These are phyloP conservation scores for Hirundo rustica DNA, from an alignment of 2,797 vertebrate genomes.

Conservation along the genomic window DNA sequence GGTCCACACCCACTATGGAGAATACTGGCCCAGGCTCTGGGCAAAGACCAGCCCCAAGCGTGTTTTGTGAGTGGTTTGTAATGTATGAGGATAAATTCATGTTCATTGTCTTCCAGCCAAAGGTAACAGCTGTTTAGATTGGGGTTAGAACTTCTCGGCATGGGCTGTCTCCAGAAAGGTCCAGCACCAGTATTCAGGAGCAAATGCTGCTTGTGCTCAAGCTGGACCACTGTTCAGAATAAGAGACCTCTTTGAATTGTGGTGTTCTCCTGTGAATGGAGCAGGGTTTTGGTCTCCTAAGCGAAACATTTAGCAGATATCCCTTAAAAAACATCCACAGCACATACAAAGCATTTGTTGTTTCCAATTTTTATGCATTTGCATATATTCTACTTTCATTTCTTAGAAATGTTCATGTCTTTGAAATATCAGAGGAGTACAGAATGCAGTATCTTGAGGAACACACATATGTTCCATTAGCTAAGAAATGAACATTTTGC, in stretches of 20 bases:
- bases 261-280: background rate
- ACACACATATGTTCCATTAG: background rate
- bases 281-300: background rate
- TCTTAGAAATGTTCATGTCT: background rate
- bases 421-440: background rate
- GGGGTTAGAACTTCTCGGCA: background rate
- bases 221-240: background rate
- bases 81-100: background rate
- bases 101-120: background rate
- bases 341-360: background rate
- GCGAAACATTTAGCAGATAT: background rate
- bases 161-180: background rate
- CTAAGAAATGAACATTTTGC: background rate
- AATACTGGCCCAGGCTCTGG: background rate
- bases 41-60: background rate
- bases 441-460: background rate
- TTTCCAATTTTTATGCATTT: background rate
- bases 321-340: background rate
- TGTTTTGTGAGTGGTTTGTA: background rate
- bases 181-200: background rate
- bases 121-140: background rate
- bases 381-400: background rate
- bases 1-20: rapidly evolving
- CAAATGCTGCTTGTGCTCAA: background rate
- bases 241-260: background rate